These are phyloP conservation scores for Penaeus vannamei DNA, from an alignment of 1,140 invertebrate genomes.

Conservation along the genomic window DNA sequence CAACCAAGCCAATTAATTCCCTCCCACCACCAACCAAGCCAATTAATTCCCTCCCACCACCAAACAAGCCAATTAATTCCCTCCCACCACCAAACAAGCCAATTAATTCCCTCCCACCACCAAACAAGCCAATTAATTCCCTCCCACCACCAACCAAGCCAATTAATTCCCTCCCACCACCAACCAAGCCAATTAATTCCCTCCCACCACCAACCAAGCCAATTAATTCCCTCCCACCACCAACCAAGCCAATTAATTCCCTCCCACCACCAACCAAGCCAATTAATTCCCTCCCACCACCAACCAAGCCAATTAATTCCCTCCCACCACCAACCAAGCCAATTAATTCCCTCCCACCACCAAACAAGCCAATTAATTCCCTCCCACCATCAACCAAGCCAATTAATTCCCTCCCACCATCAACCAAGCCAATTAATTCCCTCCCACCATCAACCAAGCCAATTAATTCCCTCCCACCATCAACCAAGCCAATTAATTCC, in stretches of 20 bases:
- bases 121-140: background rate
- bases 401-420: no score
- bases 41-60: no score
- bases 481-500: background rate
- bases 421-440: background rate
- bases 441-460: slow-evolving; percentile 53
- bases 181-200: background rate
- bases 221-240: no score
- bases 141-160: slow-evolving; percentile 50
- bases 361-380: background rate
- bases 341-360: no score
- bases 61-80: background rate
- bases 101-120: no score
- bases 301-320: background rate
- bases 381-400: slow-evolving; percentile 50
- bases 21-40: slow-evolving; percentile 50
- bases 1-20: background rate
- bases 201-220: slow-evolving; percentile 50
- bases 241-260: background rate
- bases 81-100: no score
- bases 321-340: slow-evolving; percentile 50
- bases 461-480: background rate
- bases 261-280: slow-evolving; percentile 50
- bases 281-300: no score
- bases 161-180: no score